A percentile compares a stretch with the other conserved stretches of the same genome.
Conservation (phyloP, 2,797 vertebrate genomes). For the Pangasius djambal region DNA sequence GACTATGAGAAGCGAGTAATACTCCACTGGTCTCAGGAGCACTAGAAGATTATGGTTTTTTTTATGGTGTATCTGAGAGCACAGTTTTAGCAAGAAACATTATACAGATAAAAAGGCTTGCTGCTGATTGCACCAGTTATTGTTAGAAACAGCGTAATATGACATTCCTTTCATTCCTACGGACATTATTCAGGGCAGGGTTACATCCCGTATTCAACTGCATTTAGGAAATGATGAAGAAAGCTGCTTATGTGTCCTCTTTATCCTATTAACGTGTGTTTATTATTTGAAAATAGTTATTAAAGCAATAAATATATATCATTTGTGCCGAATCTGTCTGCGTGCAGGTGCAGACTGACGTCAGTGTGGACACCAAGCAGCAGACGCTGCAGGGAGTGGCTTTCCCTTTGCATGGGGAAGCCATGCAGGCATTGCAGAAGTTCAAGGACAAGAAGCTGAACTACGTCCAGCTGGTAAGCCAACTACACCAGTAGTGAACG, state of each 20-base stretch:
- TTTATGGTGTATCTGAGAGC: not conserved
- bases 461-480: slow-evolving; percentile 95
- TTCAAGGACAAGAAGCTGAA: slow-evolving; percentile 86
- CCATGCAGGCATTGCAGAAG: slow-evolving; percentile 84
- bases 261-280: not conserved
- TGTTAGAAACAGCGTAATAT: not conserved
- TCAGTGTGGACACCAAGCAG: slow-evolving; percentile 91
- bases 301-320: not conserved
- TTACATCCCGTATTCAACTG: not conserved
- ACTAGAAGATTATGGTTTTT: not conserved
- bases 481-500: not conserved
- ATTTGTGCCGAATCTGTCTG: not conserved
- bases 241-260: not conserved
- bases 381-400: slow-evolving; percentile 95
- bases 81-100: no score
- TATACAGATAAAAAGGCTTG: not conserved
- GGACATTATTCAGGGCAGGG: not conserved
- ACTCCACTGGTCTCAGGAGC: not conserved
- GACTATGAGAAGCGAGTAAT: slow-evolving; percentile 1
- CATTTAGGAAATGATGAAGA: not conserved
- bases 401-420: slow-evolving; percentile 89
- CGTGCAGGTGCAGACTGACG: slow-evolving; percentile 89
- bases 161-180: not conserved
- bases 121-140: not conserved
- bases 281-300: not conserved